Percentiles rank a stretch among this genome's conserved stretches.
Evolutionary conservation across 2,888 invertebrate species (phyloP).

Genomic region (Dendrolimus pini): DNA sequence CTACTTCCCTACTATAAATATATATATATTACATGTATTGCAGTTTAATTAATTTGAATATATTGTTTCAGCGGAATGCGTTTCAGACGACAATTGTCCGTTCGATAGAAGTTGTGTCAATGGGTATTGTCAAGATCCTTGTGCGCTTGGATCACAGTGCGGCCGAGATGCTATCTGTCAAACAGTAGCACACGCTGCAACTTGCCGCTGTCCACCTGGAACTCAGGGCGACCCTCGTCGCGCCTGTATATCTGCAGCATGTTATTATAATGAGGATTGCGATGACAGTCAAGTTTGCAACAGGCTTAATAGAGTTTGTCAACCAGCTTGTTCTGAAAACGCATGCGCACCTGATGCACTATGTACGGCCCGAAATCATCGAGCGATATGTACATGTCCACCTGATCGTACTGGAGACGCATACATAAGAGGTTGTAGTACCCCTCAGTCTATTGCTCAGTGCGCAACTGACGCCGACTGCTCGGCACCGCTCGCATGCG

Average conservation of each 20-base stretch:
- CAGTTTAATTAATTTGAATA: neutral
- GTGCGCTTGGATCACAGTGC: conserved; percentile 81
- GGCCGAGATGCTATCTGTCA: conserved; percentile 88
- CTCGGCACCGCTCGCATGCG: conserved; percentile 83
- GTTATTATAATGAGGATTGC: conserved; percentile 93
- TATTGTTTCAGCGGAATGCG: conserved; percentile 83
- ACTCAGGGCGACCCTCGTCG: conserved; percentile 89
- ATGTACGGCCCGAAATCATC: conserved; percentile 86
- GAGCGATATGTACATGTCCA: conserved; percentile 86
- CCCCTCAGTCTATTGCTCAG: conserved; percentile 65
- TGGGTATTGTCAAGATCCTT: conserved; percentile 88
- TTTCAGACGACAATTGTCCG: conserved; percentile 86
- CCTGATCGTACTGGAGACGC: conserved; percentile 88
- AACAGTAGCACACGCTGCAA: conserved; percentile 84
- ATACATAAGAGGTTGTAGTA: conserved; percentile 73
- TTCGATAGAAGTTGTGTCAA: conserved; percentile 88
- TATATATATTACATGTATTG: neutral
- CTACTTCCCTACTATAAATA: neutral
- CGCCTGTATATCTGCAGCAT: conserved; percentile 88
- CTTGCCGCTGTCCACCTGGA: conserved; percentile 89
- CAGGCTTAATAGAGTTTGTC: conserved; percentile 87
- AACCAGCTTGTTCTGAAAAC: conserved; percentile 88
- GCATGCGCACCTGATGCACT: conserved; percentile 86
- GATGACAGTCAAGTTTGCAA: conserved; percentile 90
- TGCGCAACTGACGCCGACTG: conserved; percentile 88